phyloP scores from a whole-genome alignment of 92 coral and sea anemone genomes.

The Bergia sp. region DNA sequence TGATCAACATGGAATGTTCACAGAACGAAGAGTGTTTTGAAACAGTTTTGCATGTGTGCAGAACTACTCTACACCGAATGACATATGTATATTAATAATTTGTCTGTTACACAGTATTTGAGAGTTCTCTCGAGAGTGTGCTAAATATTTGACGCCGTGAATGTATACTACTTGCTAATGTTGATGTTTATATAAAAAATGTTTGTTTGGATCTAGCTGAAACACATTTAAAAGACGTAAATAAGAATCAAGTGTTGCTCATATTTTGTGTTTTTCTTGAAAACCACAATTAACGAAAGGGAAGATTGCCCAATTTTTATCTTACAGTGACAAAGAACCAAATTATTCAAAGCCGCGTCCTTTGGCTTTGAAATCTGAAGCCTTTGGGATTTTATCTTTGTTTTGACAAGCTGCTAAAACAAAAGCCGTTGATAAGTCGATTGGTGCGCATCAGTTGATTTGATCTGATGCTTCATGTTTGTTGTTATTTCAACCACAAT shows the following conservation, averaged over 20 bases:
- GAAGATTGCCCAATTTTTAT: conserved; percentile 4
- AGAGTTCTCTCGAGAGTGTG: background rate
- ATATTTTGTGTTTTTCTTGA: background rate
- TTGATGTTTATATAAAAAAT: background rate
- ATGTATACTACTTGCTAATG: background rate
- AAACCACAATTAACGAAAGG: background rate
- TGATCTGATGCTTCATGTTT: background rate
- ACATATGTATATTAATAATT: background rate
- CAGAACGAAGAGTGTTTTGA: background rate
- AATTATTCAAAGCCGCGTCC: conserved; percentile 7
- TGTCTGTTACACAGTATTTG: background rate
- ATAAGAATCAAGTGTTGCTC: too few species aligned
- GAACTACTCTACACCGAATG: background rate
- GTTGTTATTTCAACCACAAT: background rate
- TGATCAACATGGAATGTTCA: background rate
- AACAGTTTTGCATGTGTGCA: background rate
- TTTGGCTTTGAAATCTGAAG: background rate
- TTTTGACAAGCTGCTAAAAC: background rate
- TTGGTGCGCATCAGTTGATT: background rate
- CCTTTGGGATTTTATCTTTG: conserved; percentile 21
- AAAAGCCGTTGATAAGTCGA: background rate
- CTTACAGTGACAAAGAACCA: background rate
- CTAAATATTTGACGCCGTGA: background rate
- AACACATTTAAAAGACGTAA: background rate
- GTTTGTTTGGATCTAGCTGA: background rate